Evolutionary conservation across 2,888 invertebrate species (phyloP), one percentile per base, ranked within the genome.

Genomic region (Antheraea assamensis): DNA sequence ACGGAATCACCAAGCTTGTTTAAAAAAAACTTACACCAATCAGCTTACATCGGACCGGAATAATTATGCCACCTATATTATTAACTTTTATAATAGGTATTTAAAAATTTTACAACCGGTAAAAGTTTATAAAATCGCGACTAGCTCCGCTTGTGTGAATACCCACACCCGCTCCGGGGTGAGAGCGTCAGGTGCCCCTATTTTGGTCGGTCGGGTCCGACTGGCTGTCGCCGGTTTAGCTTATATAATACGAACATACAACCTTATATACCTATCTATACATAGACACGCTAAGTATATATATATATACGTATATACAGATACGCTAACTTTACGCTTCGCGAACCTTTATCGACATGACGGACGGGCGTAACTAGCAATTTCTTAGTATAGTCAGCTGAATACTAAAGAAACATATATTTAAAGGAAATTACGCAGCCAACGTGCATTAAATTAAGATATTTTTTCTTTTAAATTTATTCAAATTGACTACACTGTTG

Each of bases 141-240:
- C 35, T 10, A 72, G 19, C 42, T 52, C 55, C 74, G 68, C 68
- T 42, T 27, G 21, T 73, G 30, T 55, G 31, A 24, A 21, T n/a
- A 5, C 17, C 66, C 24, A 1, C 42, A n/a, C 31, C 72, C 81
- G 71, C 75, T 76, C 80, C 82, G 83, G 87, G 88, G 88, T 84
- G 87, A 87, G 88, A 87, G 90, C 92, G 93, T 90, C 94, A 94
- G 94, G 94, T 94, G 94, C 90, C 89, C 88, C 92, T 90, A 93
- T 93, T 93, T 93, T 89, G 92, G 93, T 90, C 91, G 91, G 88
- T 83, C 87, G 88, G 86, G 86, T 87, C 89, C 90, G 88, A 85
- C 88, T 88, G 84, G 89, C 88, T 88, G 89, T 87, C 90, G 89
- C 88, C 88, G 84, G 83, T 88, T 87, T 88, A 87, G 91, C 87